phyloP scores from a whole-genome alignment of 2,888 invertebrate genomes.

The Aromia moschata region DNA sequence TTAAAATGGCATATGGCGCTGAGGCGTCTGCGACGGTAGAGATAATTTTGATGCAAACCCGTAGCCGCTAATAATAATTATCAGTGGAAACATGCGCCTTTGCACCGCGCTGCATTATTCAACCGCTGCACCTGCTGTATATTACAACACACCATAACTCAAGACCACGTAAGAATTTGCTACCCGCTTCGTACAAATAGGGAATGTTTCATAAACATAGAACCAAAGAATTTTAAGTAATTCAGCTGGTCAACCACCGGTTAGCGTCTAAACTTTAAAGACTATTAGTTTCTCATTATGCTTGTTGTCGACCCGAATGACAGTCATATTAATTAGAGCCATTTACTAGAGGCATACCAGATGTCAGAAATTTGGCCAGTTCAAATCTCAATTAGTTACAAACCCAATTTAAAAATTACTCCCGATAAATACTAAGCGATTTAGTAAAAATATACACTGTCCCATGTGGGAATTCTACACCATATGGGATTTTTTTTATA shows the following conservation, averaged over 20 bases:
- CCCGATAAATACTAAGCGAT: too few relatives aligned
- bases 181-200: slow-evolving; percentile 15
- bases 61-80: slow-evolving; percentile 10
- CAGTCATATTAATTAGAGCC: slow-evolving; percentile 1
- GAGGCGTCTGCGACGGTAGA: background rate
- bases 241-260: slow-evolving; percentile 2
- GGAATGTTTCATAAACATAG: slow-evolving; percentile 7
- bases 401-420: too few relatives aligned
- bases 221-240: slow-evolving; percentile 13
- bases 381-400: too few relatives aligned
- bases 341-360: too few relatives aligned
- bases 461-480: too few relatives aligned
- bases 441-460: too few relatives aligned
- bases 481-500: too few relatives aligned
- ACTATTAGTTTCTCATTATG: too few relatives aligned
- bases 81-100: slow-evolving; percentile 8
- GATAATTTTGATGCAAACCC: slow-evolving; percentile 1
- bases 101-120: slow-evolving; percentile 6
- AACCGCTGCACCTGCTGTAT: slow-evolving; percentile 13
- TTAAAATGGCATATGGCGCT: slow-evolving; percentile 3
- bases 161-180: slow-evolving; percentile 5
- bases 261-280: background rate
- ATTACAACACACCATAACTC: slow-evolving; percentile 10
- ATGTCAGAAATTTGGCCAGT: too few relatives aligned
- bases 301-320: slow-evolving; percentile 1